Evolutionary conservation across 2,113 vertebrate genomes (phyloP).

Genomic region (Cephalopterus ornatus): DNA sequence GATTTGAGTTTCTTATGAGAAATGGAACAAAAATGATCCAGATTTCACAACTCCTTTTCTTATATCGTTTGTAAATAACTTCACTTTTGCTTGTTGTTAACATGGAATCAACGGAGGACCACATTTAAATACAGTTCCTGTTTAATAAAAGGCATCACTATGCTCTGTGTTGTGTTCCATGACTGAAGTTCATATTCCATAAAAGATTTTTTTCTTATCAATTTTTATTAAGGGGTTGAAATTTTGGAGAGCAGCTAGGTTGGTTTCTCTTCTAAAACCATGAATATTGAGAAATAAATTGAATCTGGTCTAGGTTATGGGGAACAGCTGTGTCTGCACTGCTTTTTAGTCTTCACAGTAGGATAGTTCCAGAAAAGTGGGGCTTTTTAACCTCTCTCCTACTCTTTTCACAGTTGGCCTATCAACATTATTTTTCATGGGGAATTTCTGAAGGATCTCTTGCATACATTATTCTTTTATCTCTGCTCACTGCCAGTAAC

Average conservation of each 20-base stretch:
- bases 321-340: neutral
- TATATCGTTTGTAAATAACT: neutral
- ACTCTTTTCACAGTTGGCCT: neutral
- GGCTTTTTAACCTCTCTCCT: neutral
- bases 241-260: neutral
- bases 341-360: neutral
- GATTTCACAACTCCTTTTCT: neutral
- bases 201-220: neutral
- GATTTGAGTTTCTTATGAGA: neutral
- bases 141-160: neutral
- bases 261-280: neutral
- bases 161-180: neutral
- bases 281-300: neutral
- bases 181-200: neutral
- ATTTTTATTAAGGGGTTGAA: neutral
- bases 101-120: neutral
- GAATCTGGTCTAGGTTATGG: neutral
- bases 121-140: neutral
- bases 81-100: neutral
- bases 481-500: neutral
- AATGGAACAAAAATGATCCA: neutral
- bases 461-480: neutral
- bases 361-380: neutral
- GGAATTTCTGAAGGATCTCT: neutral
- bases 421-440: neutral